These are phyloP conservation scores for Pituophis catenifer DNA, from an alignment of 2,113 vertebrate genomes.

Conservation along the genomic window DNA sequence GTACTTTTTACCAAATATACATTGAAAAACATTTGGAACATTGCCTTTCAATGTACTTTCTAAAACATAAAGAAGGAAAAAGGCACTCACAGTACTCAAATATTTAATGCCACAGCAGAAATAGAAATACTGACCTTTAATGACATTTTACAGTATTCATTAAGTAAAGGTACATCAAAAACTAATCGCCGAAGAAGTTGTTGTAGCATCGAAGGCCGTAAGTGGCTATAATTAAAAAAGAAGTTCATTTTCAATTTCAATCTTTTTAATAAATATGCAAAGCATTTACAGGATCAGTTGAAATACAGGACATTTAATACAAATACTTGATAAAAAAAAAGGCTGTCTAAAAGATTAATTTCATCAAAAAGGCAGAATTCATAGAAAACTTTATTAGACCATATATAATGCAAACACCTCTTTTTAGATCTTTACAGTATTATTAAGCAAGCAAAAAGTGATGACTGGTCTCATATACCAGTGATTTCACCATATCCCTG, in stretches of 20 bases:
- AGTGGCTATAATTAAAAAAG: constrained; percentile 72
- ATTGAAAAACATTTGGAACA: background rate
- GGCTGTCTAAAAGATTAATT: background rate
- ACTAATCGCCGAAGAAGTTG: constrained; percentile 91
- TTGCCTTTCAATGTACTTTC: background rate
- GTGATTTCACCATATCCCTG: background rate
- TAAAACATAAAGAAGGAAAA: background rate
- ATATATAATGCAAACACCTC: background rate
- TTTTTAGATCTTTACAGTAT: background rate
- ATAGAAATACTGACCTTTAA: constrained; percentile 83
- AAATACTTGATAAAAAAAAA: constrained; percentile 1
- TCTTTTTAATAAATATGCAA: background rate
- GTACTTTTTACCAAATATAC: background rate
- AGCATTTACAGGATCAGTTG: background rate
- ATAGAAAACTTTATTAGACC: background rate
- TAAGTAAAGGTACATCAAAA: constrained; percentile 95
- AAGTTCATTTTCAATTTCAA: background rate
- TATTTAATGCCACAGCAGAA: background rate
- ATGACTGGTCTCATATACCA: background rate
- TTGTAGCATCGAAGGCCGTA: constrained; percentile 96
- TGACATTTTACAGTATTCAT: constrained; percentile 98
- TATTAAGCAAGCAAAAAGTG: background rate
- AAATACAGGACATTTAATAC: background rate
- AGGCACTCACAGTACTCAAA: background rate
- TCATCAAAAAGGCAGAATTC: background rate